Evolutionary conservation across 2,113 vertebrate genomes (phyloP).

Genomic region (Piaya cayana): DNA sequence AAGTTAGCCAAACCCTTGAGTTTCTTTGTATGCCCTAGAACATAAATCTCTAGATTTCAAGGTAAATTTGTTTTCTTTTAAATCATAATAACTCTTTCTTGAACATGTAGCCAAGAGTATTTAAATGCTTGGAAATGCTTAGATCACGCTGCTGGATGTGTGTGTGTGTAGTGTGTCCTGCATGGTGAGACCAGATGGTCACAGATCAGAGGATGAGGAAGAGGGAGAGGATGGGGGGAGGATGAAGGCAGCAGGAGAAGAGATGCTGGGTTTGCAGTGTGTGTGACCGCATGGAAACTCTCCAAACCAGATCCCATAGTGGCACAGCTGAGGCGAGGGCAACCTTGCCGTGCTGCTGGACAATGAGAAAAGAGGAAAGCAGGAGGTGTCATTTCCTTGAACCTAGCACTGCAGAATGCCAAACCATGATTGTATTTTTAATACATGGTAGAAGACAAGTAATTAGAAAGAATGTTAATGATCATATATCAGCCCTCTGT

Average conservation of each 20-base stretch:
- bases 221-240: not conserved
- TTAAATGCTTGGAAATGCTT: not conserved
- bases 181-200: not conserved
- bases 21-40: not conserved
- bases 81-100: not conserved
- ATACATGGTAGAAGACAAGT: not conserved
- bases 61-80: not conserved
- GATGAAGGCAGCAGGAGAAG: not conserved
- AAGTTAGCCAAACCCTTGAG: not conserved
- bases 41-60: not conserved
- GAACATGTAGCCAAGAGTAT: not conserved
- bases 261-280: not conserved
- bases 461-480: not conserved
- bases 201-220: not conserved
- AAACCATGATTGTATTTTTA: not conserved
- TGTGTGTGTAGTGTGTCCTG: fast-evolving
- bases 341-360: fast-evolving
- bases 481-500: not conserved
- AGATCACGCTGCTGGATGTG: not conserved
- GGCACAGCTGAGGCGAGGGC: not conserved
- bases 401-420: not conserved
- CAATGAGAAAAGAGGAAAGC: not conserved
- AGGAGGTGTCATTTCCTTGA: not conserved
- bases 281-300: fast-evolving
- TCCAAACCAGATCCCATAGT: not conserved